These are phyloP conservation scores for Drosophila biarmipes DNA, from an alignment of 1,140 invertebrate species.

Conservation along the genomic window DNA sequence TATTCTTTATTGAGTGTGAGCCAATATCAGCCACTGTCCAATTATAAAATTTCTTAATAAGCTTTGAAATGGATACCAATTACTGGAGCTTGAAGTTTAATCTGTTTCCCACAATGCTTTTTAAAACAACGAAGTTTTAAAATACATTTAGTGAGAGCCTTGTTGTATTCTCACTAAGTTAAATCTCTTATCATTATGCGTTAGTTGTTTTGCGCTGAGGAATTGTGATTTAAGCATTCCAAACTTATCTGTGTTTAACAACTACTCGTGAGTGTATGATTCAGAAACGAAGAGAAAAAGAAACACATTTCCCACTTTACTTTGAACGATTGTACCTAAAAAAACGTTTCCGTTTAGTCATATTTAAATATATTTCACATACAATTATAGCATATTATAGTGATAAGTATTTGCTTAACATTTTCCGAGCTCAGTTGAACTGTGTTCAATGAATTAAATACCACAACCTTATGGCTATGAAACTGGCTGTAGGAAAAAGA, in stretches of 20 bases:
- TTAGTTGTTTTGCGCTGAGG: not conserved
- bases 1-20: constrained; percentile 24
- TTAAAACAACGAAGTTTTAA: too few species aligned
- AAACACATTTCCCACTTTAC: not conserved
- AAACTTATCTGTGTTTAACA: not conserved
- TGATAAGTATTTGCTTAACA: not conserved
- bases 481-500: not conserved
- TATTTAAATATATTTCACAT: not conserved
- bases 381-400: not conserved
- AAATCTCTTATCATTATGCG: not conserved
- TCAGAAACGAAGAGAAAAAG: not conserved
- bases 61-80: too few species aligned
- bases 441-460: not conserved
- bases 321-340: not conserved
- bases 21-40: constrained; percentile 11
- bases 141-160: too few species aligned
- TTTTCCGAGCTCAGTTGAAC: not conserved
- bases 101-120: too few species aligned
- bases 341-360: not conserved
- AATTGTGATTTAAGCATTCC: not conserved
- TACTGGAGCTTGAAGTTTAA: not conserved
- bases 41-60: not conserved
- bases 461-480: not conserved
- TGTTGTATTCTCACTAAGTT: not conserved
- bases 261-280: not conserved